Conservation (phyloP, 1,140 invertebrate genomes). For the Ceratosolen fusciceps region DNA sequence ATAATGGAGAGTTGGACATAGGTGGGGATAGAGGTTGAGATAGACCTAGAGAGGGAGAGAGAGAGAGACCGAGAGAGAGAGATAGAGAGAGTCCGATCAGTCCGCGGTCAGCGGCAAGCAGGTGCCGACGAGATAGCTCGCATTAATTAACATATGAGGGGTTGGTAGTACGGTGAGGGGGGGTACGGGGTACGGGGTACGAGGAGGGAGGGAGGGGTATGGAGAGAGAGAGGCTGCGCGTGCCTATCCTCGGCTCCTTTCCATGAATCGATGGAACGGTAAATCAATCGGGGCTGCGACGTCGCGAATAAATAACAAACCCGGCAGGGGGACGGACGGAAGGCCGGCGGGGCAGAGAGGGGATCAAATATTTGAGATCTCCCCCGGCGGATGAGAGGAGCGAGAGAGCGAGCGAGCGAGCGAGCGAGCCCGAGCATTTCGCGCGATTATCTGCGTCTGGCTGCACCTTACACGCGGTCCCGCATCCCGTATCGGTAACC, state of each 20-base stretch:
- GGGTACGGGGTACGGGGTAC: too few species aligned
- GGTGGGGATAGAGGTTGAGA: too few species aligned
- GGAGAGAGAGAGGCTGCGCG: too few species aligned
- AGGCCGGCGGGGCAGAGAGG: too few species aligned
- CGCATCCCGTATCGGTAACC: neutral
- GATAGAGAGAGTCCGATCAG: too few species aligned
- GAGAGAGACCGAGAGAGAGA: too few species aligned
- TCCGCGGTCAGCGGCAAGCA: too few species aligned
- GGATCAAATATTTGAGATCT: neutral
- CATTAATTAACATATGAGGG: constrained; percentile 19
- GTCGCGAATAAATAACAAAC: constrained; percentile 28
- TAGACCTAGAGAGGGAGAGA: too few species aligned
- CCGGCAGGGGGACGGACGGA: neutral
- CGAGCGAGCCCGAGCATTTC: neutral
- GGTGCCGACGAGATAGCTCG: too few species aligned
- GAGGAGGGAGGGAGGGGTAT: too few species aligned
- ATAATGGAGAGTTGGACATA: too few species aligned
- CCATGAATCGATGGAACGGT: neutral
- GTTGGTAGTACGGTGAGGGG: too few species aligned
- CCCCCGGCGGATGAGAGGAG: neutral
- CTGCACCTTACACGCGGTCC: neutral
- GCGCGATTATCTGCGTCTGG: constrained; percentile 7
- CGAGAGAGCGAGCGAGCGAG: neutral
- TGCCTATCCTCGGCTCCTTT: neutral
- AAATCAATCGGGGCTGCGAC: neutral